Evolutionary conservation across 2,888 invertebrate genomes (phyloP).

Genomic region (Amphiduros pacificus): DNA sequence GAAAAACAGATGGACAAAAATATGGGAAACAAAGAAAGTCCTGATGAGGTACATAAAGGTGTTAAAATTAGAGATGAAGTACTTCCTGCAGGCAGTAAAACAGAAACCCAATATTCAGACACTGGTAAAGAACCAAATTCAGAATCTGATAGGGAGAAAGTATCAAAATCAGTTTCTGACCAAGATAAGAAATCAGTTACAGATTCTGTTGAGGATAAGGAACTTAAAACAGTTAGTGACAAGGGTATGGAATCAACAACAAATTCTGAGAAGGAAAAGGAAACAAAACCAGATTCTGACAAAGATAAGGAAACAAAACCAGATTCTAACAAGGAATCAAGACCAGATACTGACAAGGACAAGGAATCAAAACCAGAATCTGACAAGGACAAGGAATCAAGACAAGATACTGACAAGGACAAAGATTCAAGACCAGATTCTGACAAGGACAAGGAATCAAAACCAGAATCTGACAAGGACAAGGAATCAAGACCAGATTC

Average conservation of each 20-base stretch:
- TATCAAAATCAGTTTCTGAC: background rate
- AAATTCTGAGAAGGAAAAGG: background rate
- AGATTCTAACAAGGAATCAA: background rate
- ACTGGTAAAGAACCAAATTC: background rate
- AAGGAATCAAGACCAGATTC: background rate
- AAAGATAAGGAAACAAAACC: background rate
- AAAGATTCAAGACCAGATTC: background rate
- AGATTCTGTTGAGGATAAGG: background rate
- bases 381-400: too few species aligned
- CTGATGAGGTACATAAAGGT: background rate
- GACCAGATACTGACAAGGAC: background rate
- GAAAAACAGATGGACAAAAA: background rate
- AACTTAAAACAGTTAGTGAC: background rate
- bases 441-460: background rate
- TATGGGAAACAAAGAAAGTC: background rate
- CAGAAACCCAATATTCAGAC: background rate
- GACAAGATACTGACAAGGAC: background rate
- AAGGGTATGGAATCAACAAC: background rate
- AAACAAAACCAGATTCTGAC: background rate
- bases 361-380: background rate
- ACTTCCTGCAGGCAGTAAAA: background rate
- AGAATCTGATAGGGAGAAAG: background rate
- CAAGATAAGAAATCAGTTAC: background rate
- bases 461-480: conserved; percentile 12
- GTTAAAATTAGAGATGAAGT: background rate